Percentiles rank a stretch among this genome's conserved stretches.
These are phyloP conservation scores for Neolamprologus cancellatus DNA, from an alignment of 2,113 vertebrate species.

Conservation along the genomic window DNA sequence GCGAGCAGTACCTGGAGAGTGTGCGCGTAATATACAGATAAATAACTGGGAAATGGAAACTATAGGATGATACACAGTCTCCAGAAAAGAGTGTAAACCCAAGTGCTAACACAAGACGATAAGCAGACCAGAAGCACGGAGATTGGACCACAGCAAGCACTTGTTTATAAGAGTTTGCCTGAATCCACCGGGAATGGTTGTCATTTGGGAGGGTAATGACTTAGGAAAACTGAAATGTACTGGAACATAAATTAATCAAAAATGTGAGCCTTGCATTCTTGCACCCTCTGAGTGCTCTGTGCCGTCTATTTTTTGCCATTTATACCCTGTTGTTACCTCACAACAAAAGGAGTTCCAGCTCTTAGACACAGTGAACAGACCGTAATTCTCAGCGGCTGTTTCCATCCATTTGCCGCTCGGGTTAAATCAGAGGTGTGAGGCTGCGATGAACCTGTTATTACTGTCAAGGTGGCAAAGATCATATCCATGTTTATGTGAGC, in stretches of 20 bases:
- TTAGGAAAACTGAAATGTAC: slow-evolving; percentile 50
- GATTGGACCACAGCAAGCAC: neutral
- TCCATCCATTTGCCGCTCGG: neutral
- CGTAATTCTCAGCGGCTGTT: neutral
- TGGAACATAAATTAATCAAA: slow-evolving; percentile 54
- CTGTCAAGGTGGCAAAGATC: slow-evolving; percentile 11
- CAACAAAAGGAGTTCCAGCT: slow-evolving; percentile 16
- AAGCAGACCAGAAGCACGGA: slow-evolving; percentile 1
- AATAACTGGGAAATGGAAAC: slow-evolving; percentile 37
- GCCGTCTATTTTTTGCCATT: neutral
- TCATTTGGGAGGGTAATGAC: slow-evolving; percentile 50
- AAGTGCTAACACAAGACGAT: neutral
- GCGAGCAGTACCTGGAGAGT: slow-evolving; percentile 30
- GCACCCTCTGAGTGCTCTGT: neutral
- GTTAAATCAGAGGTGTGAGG: neutral
- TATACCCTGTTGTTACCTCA: neutral
- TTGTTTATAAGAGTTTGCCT: slow-evolving; percentile 16
- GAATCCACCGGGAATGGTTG: neutral
- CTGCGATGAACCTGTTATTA: neutral
- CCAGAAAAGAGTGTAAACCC: neutral
- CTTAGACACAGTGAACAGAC: neutral
- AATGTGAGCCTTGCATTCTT: neutral
- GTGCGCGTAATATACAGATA: slow-evolving; percentile 44
- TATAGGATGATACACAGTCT: neutral
- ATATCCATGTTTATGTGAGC: neutral